These are phyloP conservation scores for Cygnus atratus DNA, from an alignment of 2,113 vertebrate species.

Conservation along the genomic window DNA sequence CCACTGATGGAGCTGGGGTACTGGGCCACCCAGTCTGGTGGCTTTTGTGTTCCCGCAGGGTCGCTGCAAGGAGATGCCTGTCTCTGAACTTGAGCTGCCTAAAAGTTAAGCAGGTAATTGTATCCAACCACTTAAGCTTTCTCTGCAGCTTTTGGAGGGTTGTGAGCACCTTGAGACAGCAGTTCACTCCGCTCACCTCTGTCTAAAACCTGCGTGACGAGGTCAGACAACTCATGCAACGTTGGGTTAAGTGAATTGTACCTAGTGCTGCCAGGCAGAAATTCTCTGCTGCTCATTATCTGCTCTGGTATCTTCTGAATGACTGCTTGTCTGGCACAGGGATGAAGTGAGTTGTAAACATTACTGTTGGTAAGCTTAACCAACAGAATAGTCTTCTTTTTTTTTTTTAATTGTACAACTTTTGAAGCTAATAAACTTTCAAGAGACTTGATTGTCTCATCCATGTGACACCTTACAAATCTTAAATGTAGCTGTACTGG, in stretches of 20 bases:
- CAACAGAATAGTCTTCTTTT: neutral
- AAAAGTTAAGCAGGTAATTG: neutral
- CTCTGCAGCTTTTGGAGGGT: neutral
- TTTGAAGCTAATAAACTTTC: neutral
- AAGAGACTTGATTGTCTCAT: neutral
- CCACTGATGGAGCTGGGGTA: neutral
- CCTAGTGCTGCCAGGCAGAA: neutral
- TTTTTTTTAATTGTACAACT: neutral
- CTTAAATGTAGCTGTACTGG: rapidly evolving
- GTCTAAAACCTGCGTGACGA: neutral
- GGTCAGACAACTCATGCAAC: neutral
- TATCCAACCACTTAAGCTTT: neutral
- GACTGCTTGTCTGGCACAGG: neutral
- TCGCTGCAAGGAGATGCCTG: neutral
- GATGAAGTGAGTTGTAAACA: neutral
- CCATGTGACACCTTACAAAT: neutral
- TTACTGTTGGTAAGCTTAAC: neutral
- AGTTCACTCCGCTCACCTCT: neutral
- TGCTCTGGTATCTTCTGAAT: neutral
- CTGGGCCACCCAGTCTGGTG: neutral
- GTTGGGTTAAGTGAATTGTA: neutral
- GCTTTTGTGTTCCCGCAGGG: neutral
- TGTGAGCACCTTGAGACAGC: neutral
- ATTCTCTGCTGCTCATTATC: neutral
- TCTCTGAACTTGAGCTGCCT: neutral